Evolutionary conservation across 1,140 invertebrate species (phyloP).

Genomic region (Psix sp.): DNA sequence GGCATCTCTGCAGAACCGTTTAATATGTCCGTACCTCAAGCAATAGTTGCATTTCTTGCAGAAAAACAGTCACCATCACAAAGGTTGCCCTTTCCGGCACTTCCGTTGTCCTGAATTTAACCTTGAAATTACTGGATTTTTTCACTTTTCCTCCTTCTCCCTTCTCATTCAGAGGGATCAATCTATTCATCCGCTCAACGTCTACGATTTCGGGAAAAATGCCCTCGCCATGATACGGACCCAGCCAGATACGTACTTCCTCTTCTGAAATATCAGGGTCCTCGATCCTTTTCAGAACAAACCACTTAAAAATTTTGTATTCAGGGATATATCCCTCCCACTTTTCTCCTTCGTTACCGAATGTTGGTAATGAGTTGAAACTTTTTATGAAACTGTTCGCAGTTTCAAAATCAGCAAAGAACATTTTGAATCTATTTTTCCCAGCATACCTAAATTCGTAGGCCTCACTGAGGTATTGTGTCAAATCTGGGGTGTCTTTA

Average conservation of each 20-base stretch:
- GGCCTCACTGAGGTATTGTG: not conserved
- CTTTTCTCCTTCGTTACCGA: not conserved
- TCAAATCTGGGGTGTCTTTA: not conserved
- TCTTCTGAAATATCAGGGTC: not conserved
- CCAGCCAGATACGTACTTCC: not conserved
- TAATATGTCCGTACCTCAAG: conserved; percentile 7
- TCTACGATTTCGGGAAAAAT: conserved; percentile 1
- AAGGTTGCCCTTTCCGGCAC: conserved; percentile 15
- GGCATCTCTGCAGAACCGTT: conserved; percentile 8
- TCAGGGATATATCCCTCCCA: conserved; percentile 18
- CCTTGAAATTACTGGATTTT: not conserved
- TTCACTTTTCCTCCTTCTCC: not conserved
- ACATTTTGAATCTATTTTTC: conserved; percentile 13
- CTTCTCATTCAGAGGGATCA: not conserved
- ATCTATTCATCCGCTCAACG: not conserved
- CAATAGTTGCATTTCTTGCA: not conserved
- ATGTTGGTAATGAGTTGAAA: not conserved
- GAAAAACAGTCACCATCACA: conserved; percentile 4
- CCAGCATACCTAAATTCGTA: not conserved
- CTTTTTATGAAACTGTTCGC: conserved; percentile 5
- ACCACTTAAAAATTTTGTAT: conserved; percentile 12
- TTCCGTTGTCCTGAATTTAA: conserved; percentile 10
- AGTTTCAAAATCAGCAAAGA: not conserved
- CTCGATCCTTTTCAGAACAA: conserved; percentile 12
- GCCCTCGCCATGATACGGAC: not conserved